Conservation (phyloP, 2,113 vertebrate genomes). For the Notothenia rossii region DNA sequence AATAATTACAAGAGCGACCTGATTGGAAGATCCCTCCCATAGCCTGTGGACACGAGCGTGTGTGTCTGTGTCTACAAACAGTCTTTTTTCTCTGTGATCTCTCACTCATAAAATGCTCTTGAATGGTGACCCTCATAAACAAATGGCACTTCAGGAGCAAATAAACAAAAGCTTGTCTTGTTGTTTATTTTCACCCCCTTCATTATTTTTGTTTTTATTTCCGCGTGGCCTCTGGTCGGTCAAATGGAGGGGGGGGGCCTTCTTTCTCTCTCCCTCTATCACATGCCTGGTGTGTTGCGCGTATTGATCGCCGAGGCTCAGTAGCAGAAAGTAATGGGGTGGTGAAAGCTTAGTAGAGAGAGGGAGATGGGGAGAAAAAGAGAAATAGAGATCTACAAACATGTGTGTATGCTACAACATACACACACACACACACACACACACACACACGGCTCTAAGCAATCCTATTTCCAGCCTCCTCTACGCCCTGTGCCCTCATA, state of each 20-base stretch:
- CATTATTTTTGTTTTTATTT: conserved; percentile 45
- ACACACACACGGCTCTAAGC: conserved; percentile 27
- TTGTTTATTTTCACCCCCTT: conserved; percentile 54
- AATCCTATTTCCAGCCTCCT: conserved; percentile 50
- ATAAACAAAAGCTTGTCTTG: conserved; percentile 57
- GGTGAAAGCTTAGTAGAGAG: conserved; percentile 81
- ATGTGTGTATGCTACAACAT: neutral
- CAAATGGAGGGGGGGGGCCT: conserved; percentile 16
- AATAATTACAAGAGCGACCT: too few relatives aligned
- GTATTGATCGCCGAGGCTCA: conserved; percentile 91
- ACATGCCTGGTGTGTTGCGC: conserved; percentile 85
- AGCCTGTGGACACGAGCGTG: neutral
- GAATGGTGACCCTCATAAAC: conserved; percentile 46
- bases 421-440: conserved; percentile 11
- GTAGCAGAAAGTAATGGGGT: conserved; percentile 91
- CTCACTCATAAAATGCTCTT: conserved; percentile 58
- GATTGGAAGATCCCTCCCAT: too few relatives aligned
- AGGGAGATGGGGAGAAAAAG: conserved; percentile 61
- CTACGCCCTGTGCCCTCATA: conserved; percentile 89
- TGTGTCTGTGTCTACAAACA: conserved; percentile 2
- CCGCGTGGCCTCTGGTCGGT: conserved; percentile 48
- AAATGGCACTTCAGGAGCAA: conserved; percentile 55
- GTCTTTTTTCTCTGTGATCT: neutral
- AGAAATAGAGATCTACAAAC: conserved; percentile 60
- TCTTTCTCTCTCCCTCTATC: conserved; percentile 77